phyloP scores from a whole-genome alignment of 2,888 invertebrate genomes.

The Melanargia galathea region DNA sequence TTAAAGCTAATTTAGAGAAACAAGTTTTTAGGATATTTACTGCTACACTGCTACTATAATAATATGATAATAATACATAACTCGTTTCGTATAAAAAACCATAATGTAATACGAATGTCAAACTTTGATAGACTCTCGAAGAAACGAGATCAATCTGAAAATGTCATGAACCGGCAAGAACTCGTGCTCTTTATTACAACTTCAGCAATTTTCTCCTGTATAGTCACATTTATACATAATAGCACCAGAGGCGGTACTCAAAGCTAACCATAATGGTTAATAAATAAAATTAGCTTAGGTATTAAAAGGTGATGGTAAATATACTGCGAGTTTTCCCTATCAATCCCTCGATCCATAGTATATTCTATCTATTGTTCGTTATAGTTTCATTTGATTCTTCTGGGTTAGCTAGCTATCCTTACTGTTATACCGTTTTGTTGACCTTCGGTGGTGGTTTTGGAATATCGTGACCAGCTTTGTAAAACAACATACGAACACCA shows the following conservation, averaged over 20 bases:
- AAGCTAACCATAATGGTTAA: conserved; percentile 49
- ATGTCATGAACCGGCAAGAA: conserved; percentile 62
- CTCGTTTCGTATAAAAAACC: background rate
- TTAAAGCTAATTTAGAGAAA: too few relatives aligned
- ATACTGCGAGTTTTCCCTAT: too few relatives aligned
- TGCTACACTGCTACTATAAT: too few relatives aligned
- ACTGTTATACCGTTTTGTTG: too few relatives aligned
- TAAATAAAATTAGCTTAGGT: background rate
- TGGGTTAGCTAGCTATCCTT: too few relatives aligned
- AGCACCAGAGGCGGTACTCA: conserved; percentile 35
- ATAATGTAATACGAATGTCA: conserved; percentile 17
- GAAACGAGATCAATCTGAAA: conserved; percentile 27
- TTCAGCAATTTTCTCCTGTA: conserved; percentile 58
- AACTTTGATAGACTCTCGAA: background rate
- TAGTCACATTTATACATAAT: conserved; percentile 56
- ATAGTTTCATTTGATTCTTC: too few relatives aligned
- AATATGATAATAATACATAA: background rate
- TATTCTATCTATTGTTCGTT: too few relatives aligned
- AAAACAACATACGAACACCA: too few relatives aligned
- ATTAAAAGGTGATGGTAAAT: background rate
- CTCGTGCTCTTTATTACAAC: conserved; percentile 53
- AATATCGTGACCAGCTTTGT: too few relatives aligned
- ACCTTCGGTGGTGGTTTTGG: too few relatives aligned
- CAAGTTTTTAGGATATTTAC: too few relatives aligned
- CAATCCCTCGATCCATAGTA: too few relatives aligned